Conservation (phyloP, 2,888 invertebrate species). For the Acleris holmiana region DNA sequence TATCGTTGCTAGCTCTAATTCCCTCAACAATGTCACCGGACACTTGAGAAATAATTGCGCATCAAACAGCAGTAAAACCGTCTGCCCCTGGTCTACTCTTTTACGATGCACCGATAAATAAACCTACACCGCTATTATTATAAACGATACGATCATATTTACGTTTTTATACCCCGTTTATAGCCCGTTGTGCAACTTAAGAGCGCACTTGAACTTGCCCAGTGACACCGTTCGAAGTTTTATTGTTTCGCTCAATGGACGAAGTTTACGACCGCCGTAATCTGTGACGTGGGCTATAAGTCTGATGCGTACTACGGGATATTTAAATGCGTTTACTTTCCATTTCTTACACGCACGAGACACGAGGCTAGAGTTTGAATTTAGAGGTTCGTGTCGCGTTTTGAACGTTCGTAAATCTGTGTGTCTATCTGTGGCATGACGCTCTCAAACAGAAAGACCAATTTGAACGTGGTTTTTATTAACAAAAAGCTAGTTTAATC, state of each 20-base stretch:
- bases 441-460: too few relatives aligned
- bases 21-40: constrained; percentile 14
- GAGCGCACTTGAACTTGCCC: constrained; percentile 81
- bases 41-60: constrained; percentile 37
- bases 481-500: too few relatives aligned
- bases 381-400: constrained; percentile 35
- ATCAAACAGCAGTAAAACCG: constrained; percentile 63
- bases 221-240: constrained; percentile 82
- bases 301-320: constrained; percentile 64
- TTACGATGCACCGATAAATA: constrained; percentile 81
- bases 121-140: constrained; percentile 64
- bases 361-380: constrained; percentile 41
- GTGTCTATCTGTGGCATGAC: too few relatives aligned
- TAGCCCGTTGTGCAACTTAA: constrained; percentile 80
- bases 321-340: constrained; percentile 69
- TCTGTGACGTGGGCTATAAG: constrained; percentile 71
- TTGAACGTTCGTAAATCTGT: too few relatives aligned
- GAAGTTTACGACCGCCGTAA: constrained; percentile 80
- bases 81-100: constrained; percentile 78
- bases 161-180: constrained; percentile 79
- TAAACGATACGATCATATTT: constrained; percentile 63
- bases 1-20: constrained; percentile 8
- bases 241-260: constrained; percentile 81
- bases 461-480: too few relatives aligned
- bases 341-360: constrained; percentile 56